These are phyloP conservation scores for Drosophila grimshawi DNA, from an alignment of 1,140 invertebrate genomes.

Conservation along the genomic window DNA sequence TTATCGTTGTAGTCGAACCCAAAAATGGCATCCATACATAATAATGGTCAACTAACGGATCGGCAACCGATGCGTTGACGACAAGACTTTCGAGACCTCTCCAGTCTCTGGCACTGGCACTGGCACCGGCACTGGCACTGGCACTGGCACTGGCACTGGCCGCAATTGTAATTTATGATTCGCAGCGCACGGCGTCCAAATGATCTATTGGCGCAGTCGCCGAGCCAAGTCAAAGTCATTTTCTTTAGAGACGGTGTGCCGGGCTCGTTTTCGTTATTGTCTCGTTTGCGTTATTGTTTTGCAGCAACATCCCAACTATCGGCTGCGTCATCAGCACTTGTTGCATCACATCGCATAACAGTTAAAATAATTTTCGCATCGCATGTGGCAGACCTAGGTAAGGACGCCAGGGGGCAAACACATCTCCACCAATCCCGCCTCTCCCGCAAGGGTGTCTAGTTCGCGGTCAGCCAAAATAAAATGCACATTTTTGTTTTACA, in stretches of 20 bases:
- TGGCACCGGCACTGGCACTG: constrained; percentile 15
- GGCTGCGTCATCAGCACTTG: no score
- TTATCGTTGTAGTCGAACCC: constrained; percentile 47
- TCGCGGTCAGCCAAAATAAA: constrained; percentile 41
- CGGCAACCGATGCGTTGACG: constrained; percentile 54
- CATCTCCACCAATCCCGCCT: background rate
- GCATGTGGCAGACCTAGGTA: constrained; percentile 7
- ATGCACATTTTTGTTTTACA: background rate
- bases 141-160: constrained; percentile 23
- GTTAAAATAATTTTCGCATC: constrained; percentile 52
- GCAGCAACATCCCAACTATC: constrained; percentile 43
- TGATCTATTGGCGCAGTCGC: constrained; percentile 70
- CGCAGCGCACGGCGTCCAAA: constrained; percentile 73
- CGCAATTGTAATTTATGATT: constrained; percentile 73
- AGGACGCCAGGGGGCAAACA: no score
- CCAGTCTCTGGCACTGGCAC: background rate
- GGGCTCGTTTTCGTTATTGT: constrained; percentile 15
- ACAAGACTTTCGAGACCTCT: constrained; percentile 2
- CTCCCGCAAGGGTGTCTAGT: constrained; percentile 63
- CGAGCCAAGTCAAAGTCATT: constrained; percentile 29
- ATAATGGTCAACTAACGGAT: constrained; percentile 71
- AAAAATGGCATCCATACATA: constrained; percentile 12
- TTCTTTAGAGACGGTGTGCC: constrained; percentile 18
- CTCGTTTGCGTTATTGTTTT: constrained; percentile 31
- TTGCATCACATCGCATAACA: background rate